Base-by-base conservation (phyloP, 2,888 invertebrate genomes). In the Agrypnus murinus region DNA sequence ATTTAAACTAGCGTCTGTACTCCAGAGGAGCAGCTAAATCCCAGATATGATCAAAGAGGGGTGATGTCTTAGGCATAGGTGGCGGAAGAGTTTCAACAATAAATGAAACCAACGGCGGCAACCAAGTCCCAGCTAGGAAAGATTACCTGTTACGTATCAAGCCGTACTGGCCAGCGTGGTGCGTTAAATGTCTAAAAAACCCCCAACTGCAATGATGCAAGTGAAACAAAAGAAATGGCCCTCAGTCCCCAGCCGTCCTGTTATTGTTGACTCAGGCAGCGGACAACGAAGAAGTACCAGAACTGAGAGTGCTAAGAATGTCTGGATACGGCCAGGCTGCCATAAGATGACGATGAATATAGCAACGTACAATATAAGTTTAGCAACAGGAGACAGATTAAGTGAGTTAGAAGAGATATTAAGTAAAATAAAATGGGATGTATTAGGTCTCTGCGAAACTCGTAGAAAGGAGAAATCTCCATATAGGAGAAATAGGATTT, bases 381-480 rank as follows among this genome's bases (percentile, higher is more conserved):
- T 9, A n/a, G n/a, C 40, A 40, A 40, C 40, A 40, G 40, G 4
- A 40, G 40, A 40, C 40, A 40, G 40, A 5, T 8, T 40, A 40
- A 40, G n/a, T n/a, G 40, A 40, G n/a, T 40, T 40, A n/a, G n/a
- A 40, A n/a, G 40, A 40, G n/a, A 40, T 8, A 40, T 40, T 40
- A 8, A 40, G n/a, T 40, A 8, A 40, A 8, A 40, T 40, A 40
- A 40, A 40, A n/a, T 40, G 40, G 40, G 40, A 40, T n/a, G 40
- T 40, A 40, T 40, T 40, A 40, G 40, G 40, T n/a, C 40, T 40
- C n/a, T 40, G 40, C 40, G n/a, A 40, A 40, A 40, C 40, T n/a
- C 40, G 40, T 8, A 40, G 40, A n/a, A 40, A 40, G n/a, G 40
- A n/a, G 3, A n/a, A 40, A 40, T 15, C 7, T 45, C 10, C 7